Evolutionary conservation across 1,140 invertebrate species (phyloP), one percentile per base, ranked within the genome.

Genomic region (Cyrtorhinus lividipennis): DNA sequence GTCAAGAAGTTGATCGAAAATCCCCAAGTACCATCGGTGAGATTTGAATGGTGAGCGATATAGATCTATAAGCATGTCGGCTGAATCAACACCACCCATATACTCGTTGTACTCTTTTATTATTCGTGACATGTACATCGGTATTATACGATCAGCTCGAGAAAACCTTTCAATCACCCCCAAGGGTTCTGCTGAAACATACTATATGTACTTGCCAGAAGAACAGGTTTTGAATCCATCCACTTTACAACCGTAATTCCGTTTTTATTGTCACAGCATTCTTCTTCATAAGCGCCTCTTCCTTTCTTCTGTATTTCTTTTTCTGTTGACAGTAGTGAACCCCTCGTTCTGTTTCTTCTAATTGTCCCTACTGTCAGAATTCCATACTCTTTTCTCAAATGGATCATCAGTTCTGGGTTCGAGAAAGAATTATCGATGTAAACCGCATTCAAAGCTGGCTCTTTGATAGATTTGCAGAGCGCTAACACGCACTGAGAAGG

Each of bases 141-240:
- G 74, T 64, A 63, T 62, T 12, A 53, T 58, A 56, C 71, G 70
- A 26, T 58, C 53, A 58, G 60, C 64, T 70, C 70, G 71, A 25
- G 66, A 66, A 27, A 67, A 74, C 56, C 72, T 57, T 56, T 68
- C 65, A 2, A 69, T 70, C 65, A 65, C 67, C 56, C 65, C 62
- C 56, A 71, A 56, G 53, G 73, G 72, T 62, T 73, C 60, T 62
- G 20, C 57, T 57, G 66, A 22, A 56, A n/a, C n/a, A n/a, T n/a
- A n/a, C n/a, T n/a, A 69, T 68, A 76, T 26, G 71, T 69, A 64
- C 71, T 75, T 20, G 73, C 62, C 44, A 77, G 67, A 61, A 68
- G 64, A 20, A 77, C 73, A 44, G 67, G 56, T 67, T 75, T 77
- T 68, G 74, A 76, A 64, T 76, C 73, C 62, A 69, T 68, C 73